These are phyloP conservation scores for Drosophila nigromelanica DNA, from an alignment of 1,140 invertebrate species.

Conservation along the genomic window DNA sequence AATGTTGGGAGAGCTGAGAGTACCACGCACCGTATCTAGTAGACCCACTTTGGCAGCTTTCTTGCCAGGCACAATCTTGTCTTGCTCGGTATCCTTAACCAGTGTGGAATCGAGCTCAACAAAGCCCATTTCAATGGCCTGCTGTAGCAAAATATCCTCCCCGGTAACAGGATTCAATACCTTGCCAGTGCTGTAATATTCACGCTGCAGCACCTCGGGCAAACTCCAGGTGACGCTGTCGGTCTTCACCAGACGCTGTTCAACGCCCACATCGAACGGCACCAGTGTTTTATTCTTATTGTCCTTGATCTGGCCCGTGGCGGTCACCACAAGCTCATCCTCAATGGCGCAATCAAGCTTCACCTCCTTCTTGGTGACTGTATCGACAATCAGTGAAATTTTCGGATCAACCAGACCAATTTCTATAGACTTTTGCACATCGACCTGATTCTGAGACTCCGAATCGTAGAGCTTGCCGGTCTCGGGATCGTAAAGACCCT, in stretches of 20 bases:
- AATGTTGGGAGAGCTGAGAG: constrained; percentile 88
- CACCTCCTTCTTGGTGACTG: constrained; percentile 88
- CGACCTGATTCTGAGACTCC: constrained; percentile 88
- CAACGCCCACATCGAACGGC: constrained; percentile 88
- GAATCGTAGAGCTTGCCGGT: constrained; percentile 90
- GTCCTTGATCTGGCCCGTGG: constrained; percentile 88
- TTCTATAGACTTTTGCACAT: constrained; percentile 90
- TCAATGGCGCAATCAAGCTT: constrained; percentile 89
- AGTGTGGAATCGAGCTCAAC: constrained; percentile 89
- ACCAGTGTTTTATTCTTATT: constrained; percentile 88
- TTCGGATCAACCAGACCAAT: constrained; percentile 92
- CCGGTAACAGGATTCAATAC: constrained; percentile 93
- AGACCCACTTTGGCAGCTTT: constrained; percentile 89
- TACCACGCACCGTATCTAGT: constrained; percentile 89
- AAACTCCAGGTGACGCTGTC: constrained; percentile 89
- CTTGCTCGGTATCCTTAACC: constrained; percentile 90
- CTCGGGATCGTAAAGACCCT: constrained; percentile 89
- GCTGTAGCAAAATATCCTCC: constrained; percentile 88
- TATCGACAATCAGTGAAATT: constrained; percentile 92
- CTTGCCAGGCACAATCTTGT: constrained; percentile 87
- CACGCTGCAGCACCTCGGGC: constrained; percentile 90
- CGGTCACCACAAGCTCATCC: constrained; percentile 88
- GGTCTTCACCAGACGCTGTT: constrained; percentile 89
- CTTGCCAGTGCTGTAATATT: constrained; percentile 91
- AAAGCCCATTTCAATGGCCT: constrained; percentile 89